Conservation (phyloP, 2,113 vertebrate genomes). For the Lepus europaeus region DNA sequence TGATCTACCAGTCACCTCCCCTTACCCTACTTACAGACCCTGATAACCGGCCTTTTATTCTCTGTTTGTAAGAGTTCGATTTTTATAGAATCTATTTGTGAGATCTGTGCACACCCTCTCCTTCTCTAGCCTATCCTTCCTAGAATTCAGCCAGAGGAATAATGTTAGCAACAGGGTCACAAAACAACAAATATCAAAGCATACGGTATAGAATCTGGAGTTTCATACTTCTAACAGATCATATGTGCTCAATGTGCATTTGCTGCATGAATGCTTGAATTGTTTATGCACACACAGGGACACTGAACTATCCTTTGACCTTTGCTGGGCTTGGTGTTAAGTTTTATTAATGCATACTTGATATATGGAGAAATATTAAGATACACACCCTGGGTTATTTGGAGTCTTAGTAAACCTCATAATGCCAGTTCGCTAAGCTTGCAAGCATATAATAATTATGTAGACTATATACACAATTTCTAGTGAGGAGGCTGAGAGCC, state of each 20-base stretch:
- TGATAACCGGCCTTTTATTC: not conserved
- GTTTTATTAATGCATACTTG: not conserved
- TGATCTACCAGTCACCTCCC: too few relatives aligned
- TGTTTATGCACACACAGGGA: not conserved
- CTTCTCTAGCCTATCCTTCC: not conserved
- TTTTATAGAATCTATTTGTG: not conserved
- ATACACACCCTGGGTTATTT: not conserved
- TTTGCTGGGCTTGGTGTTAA: not conserved
- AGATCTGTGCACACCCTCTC: not conserved
- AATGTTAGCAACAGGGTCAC: not conserved
- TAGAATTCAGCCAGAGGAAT: constrained; percentile 1
- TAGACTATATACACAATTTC: not conserved
- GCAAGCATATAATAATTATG: not conserved
- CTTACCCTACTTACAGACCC: too few relatives aligned
- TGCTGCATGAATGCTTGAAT: not conserved
- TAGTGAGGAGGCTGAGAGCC: not conserved
- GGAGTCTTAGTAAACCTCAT: not conserved
- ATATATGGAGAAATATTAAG: constrained; percentile 18
- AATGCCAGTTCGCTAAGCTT: not conserved
- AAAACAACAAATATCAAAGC: not conserved
- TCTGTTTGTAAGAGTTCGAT: not conserved
- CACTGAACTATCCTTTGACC: not conserved
- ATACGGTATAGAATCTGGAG: not conserved
- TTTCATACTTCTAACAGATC: not conserved
- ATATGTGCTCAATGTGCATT: not conserved